These are phyloP conservation scores for Drosophila parthenogenetica DNA, from an alignment of 2,888 invertebrate species.

Conservation along the genomic window DNA sequence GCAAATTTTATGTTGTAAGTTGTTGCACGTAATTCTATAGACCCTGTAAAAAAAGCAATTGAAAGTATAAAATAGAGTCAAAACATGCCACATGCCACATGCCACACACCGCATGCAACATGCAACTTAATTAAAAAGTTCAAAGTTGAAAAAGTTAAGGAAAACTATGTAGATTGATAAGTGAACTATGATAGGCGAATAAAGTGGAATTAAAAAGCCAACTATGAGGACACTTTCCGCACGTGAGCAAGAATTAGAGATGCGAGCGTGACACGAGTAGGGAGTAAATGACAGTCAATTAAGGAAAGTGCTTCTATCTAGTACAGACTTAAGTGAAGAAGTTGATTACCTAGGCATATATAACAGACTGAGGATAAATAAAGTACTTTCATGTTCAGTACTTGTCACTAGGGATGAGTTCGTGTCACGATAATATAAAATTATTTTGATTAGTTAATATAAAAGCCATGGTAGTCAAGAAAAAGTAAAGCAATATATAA, in stretches of 20 bases:
- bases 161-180: slow-evolving; percentile 11
- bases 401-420: background rate
- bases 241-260: background rate
- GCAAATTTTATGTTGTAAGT: slow-evolving; percentile 10
- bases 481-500: no score
- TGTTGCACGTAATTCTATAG: no score
- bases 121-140: slow-evolving; percentile 45
- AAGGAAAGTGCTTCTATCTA: no score
- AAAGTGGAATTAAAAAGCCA: slow-evolving; percentile 4
- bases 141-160: slow-evolving; percentile 1
- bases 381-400: background rate
- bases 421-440: background rate
- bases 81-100: slow-evolving; percentile 6
- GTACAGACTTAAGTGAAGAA: no score
- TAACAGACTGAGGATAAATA: background rate
- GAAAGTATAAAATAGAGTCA: background rate
- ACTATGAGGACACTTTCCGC: background rate
- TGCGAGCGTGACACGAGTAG: slow-evolving; percentile 5
- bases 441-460: no score
- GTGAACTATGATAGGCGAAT: background rate
- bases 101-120: slow-evolving; percentile 15
- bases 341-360: no score
- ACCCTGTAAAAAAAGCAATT: background rate
- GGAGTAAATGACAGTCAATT: no score
- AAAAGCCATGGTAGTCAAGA: no score